phyloP scores from a whole-genome alignment of 2,888 invertebrate genomes.

The Drosophila phalerata region DNA sequence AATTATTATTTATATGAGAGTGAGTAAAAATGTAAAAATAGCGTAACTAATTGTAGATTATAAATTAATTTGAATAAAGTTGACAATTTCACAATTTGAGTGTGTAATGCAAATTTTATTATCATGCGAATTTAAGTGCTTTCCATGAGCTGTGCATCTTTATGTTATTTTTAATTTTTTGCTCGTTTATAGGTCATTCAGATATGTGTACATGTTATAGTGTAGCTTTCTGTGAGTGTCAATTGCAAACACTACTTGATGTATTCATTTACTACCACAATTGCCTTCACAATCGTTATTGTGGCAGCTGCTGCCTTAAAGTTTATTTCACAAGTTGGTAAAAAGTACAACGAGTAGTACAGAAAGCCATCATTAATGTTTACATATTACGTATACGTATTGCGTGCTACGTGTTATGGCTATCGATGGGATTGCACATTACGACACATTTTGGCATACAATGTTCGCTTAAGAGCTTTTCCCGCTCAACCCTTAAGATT shows the following conservation, averaged over 20 bases:
- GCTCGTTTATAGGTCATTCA: background rate
- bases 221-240: background rate
- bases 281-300: slow-evolving; percentile 7
- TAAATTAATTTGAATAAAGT: no score
- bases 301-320: slow-evolving; percentile 21
- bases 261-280: slow-evolving; percentile 8
- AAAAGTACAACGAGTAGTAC: background rate
- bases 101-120: no score
- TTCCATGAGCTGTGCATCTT: background rate
- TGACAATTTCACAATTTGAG: no score
- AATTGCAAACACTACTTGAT: background rate
- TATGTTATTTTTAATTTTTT: background rate
- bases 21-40: no score
- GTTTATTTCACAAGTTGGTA: slow-evolving; percentile 20
- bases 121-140: no score
- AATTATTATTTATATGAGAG: no score
- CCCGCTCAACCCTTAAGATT: background rate
- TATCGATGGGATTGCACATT: slow-evolving; percentile 52
- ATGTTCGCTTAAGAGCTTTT: slow-evolving; percentile 41
- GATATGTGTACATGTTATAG: background rate
- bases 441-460: slow-evolving; percentile 58
- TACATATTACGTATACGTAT: slow-evolving; percentile 31
- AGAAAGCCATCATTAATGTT: slow-evolving; percentile 40
- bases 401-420: slow-evolving; percentile 34
- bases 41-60: no score